Base-by-base conservation (phyloP, 2,113 vertebrate species). In the Phycodurus eques region DNA sequence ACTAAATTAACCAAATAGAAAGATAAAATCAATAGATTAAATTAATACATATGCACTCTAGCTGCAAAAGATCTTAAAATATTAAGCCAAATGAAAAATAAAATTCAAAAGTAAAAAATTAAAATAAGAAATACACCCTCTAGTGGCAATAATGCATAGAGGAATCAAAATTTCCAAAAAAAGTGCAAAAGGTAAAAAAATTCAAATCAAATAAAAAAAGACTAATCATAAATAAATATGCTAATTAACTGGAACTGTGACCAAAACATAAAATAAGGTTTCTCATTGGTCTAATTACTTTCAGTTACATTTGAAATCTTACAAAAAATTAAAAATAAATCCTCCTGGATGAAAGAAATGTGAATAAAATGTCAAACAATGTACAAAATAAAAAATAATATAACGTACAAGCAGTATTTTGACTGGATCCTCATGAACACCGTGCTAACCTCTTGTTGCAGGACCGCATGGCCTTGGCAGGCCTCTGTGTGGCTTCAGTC, bases 381-480 rank as follows among this genome's bases (percentile, higher is more conserved):
- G n/a, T n/a, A n/a, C n/a, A n/a, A n/a, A n/a, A 39, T n/a, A 2
- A 2, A 66, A 42, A 5, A 42, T 20, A 39, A 39, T 4, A 63
- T 53, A 53, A 53, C 20, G 17, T 17, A 39, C 60, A 4, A 35
- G 3, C 27, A 31, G 31, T 17, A 9, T 9, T 39, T 27, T 57
- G 22, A n/a, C 56, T n/a, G 8, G 19, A n/a, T 27, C 9, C 4
- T 31, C n/a, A 44, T 67, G 12, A 53, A 47, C 12, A 20, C 8
- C 20, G 3, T 35, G 47, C 66, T 19, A 14, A 68, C 67, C 49
- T 19, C 19, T 31, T 2, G 33, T n/a, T 49, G 13, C 43, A 97
- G 96, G 86, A 95, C 94, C 2, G 80, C 92, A 0, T 96, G 95
- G 95, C 95, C 96, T 0, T 97, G 96, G 96, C 95, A 96, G 83